A percentile compares a stretch with the other conserved stretches of the same genome.
Conservation (phyloP, 2,888 invertebrate genomes). For the Pseudococcus jackbeardsleyi region DNA sequence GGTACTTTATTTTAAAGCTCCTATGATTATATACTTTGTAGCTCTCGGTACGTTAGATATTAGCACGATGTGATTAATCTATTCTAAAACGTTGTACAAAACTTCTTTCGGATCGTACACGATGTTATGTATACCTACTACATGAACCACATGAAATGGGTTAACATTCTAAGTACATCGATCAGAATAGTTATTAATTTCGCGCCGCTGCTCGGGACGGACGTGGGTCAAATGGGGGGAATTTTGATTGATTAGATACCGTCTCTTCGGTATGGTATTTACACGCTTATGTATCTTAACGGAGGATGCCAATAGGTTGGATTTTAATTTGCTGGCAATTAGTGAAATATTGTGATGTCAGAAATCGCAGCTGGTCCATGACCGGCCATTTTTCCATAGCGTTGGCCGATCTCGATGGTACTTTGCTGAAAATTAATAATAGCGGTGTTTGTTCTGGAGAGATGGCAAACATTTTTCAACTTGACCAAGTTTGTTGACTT, state of each 20-base stretch:
- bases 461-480: not conserved
- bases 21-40: conserved; percentile 17
- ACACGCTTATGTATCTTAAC: conserved; percentile 12
- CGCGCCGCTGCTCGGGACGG: not conserved
- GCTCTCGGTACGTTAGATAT: not conserved
- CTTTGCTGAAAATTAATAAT: conserved; percentile 18
- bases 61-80: conserved; percentile 45
- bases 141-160: conserved; percentile 52
- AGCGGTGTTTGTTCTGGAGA: not conserved
- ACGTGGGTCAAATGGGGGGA: conserved; percentile 1
- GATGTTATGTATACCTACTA: not conserved
- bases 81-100: conserved; percentile 8
- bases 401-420: not conserved
- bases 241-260: conserved; percentile 48
- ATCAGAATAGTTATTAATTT: conserved; percentile 48
- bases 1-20: not conserved
- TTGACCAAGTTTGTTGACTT: conserved; percentile 12
- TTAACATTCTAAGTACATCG: conserved; percentile 45
- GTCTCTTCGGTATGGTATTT: not conserved
- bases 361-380: conserved; percentile 14
- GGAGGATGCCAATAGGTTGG: not conserved
- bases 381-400: not conserved
- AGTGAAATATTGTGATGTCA: conserved; percentile 47
- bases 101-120: not conserved
- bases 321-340: conserved; percentile 26